phyloP scores from a whole-genome alignment of 2,888 invertebrate species.

The Hololepta plana region DNA sequence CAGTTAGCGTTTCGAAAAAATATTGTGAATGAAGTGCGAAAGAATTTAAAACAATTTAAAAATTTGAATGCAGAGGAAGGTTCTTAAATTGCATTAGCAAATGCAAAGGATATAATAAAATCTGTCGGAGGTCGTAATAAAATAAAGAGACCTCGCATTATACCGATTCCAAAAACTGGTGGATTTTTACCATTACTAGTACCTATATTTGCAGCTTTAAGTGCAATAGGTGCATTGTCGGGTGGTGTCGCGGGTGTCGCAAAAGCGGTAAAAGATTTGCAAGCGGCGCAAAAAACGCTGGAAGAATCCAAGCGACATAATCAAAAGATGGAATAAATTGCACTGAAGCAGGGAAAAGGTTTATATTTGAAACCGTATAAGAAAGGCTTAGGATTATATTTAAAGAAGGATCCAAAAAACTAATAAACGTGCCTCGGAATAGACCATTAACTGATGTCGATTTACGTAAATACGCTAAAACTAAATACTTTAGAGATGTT shows the following conservation, averaged over 20 bases:
- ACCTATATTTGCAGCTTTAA: constrained; percentile 19
- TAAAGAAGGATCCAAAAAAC: constrained; percentile 9
- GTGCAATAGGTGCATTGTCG: constrained; percentile 18
- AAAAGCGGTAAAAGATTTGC: constrained; percentile 19
- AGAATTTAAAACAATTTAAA: background rate
- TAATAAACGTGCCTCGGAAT: constrained; percentile 12
- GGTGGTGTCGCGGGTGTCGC: constrained; percentile 21
- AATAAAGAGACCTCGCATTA: too few relatives aligned
- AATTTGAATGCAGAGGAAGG: constrained; percentile 3
- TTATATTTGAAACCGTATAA: constrained; percentile 16
- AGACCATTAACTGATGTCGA: constrained; percentile 16
- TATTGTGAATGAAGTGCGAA: background rate
- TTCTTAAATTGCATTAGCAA: constrained; percentile 5
- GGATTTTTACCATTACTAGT: constrained; percentile 18
- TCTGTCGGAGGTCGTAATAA: constrained; percentile 5
- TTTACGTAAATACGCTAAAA: constrained; percentile 14
- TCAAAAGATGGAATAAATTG: constrained; percentile 20
- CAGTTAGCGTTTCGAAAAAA: background rate
- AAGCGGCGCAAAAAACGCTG: constrained; percentile 16
- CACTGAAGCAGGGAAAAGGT: constrained; percentile 16
- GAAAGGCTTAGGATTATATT: constrained; percentile 11
- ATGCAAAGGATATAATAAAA: constrained; percentile 5
- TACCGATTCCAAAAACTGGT: constrained; percentile 18
- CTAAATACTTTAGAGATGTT: constrained; percentile 18
- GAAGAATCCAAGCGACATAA: constrained; percentile 19